Base-by-base conservation (phyloP, 2,113 vertebrate species). In the Regulus satrapa region DNA sequence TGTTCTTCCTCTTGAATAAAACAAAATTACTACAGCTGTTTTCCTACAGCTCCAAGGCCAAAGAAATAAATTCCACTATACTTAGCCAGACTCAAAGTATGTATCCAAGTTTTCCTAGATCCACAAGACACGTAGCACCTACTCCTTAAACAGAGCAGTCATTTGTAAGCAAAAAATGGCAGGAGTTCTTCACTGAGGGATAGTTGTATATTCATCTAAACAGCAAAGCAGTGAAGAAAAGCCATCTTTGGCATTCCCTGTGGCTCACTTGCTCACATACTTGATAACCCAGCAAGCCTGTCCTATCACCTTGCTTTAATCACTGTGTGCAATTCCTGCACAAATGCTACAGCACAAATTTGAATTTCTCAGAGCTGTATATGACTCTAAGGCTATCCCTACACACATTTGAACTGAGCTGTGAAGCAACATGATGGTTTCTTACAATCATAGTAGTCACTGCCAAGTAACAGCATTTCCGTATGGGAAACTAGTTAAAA, bases 211-310 rank as follows among this genome's bases (percentile, higher is more conserved):
- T 74, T 74, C 26, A 92, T 19, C 31, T 64, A 40, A 58, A 34
- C 20, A 68, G 13, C 16, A 82, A 93, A 26, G 26, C 9, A 31
- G n/a, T 43, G 34, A 85, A 45, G 52, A 66, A 11, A 17, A 36
- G 29, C 32, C 26, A 62, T 20, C 18, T 82, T 81, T 71, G 56
- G 5, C 55, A 38, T 78, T 85, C 29, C 11, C 12, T 82, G 7
- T 3, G 1, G 18, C 17, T 56, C 2, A 1, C 16, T 48, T 81
- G 20, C 14, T 75, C 1, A 20, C 11, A 3, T 19, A 14, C 17
- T 38, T 45, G 20, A 32, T 85, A 63, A 59, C 51, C 46, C 24
- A 87, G 24, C 56, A 85, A 1, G 5, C 3, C 4, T 34, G 15
- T 76, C 6, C 3, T 58, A 8, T 49, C 5, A 4, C 51, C 32